Evolutionary conservation across 2,797 vertebrate genomes (phyloP), one percentile per base, ranked within the genome.

Genomic region (Hapalemur alaotrensis): DNA sequence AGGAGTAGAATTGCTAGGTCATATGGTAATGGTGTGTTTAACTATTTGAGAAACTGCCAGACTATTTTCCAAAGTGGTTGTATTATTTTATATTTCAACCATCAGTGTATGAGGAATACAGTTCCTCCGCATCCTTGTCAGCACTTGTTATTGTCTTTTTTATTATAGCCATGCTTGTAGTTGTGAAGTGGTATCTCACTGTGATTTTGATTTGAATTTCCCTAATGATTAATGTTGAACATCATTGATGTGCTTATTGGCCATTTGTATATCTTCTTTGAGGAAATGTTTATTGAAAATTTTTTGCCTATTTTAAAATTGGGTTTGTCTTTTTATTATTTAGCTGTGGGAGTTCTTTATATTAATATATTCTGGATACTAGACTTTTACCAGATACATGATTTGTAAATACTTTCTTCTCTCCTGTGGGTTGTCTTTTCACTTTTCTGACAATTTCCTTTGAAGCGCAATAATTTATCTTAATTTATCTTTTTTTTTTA

Each of bases 261-360:
- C 22, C 22, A 63, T 82, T 81, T 81, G 35, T 43, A 12, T 65
- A 57, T 61, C 25, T 63, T 81, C 28, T 96, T 67, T 89, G 65
- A 67, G 76, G 54, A 91, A 96, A 69, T 80, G n/a, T 73, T 48
- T 73, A 6, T 67, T 67, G 25, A 92, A 41, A 41, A 89, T 91
- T 32, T 4, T 93, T 92, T 81, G 73, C 12, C 61, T 22, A 13
- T 81, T 93, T 88, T 57, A 46, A 46, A 65, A 81, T 69, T 80
- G 52, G 20, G 13, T 43, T 95, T 97, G 18, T 70, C 32, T 93
- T 78, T 86, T 83, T 79, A 75, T 92, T 93, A 50, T 52, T 76
- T n/a, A 93, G 10, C 13, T 18, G 22, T 89, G 43, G 75, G 25
- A 78, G 14, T 83, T 89, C 52, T 80, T 92, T 85, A 43, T 63